A percentile compares a stretch with the other conserved stretches of the same genome.
Evolutionary conservation across 2,113 vertebrate species (phyloP).

Genomic region (Riparia riparia): DNA sequence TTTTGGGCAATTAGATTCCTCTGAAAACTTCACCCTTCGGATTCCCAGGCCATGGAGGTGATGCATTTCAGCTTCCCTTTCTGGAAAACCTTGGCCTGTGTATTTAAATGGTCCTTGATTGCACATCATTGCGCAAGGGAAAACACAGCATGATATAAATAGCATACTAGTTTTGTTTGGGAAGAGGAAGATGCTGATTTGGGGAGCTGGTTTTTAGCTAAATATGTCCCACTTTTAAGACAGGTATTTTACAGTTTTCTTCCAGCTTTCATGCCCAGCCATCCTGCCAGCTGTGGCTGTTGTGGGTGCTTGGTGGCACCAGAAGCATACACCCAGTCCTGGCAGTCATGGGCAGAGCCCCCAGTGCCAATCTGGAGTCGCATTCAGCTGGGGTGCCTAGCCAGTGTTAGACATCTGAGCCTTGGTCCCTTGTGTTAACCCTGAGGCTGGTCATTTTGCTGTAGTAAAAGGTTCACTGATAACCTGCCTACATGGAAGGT

Average conservation of each 20-base stretch:
- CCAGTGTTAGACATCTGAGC: not conserved
- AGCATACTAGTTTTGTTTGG: not conserved
- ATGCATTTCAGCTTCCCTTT: not conserved
- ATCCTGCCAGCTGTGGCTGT: accelerated
- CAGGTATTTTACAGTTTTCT: not conserved
- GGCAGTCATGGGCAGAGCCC: not conserved
- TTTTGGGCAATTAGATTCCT: not conserved
- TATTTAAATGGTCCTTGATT: not conserved
- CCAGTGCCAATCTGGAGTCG: not conserved
- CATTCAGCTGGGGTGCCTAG: not conserved
- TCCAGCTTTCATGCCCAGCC: not conserved
- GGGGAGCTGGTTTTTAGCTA: not conserved
- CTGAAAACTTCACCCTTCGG: not conserved
- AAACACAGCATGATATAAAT: not conserved
- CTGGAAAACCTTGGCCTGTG: not conserved
- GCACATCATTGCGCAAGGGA: not conserved
- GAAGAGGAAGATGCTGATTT: not conserved
- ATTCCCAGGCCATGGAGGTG: not conserved
- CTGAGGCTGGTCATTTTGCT: not conserved
- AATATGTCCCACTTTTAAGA: not conserved
- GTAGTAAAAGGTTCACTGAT: not conserved
- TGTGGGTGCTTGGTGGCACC: not conserved
- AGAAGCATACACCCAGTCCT: not conserved
- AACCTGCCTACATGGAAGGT: not conserved
- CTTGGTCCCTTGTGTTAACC: accelerated